A percentile compares a stretch with the other conserved stretches of the same genome.
phyloP scores from a whole-genome alignment of 1,140 invertebrate species.

The Sinella curviseta region DNA sequence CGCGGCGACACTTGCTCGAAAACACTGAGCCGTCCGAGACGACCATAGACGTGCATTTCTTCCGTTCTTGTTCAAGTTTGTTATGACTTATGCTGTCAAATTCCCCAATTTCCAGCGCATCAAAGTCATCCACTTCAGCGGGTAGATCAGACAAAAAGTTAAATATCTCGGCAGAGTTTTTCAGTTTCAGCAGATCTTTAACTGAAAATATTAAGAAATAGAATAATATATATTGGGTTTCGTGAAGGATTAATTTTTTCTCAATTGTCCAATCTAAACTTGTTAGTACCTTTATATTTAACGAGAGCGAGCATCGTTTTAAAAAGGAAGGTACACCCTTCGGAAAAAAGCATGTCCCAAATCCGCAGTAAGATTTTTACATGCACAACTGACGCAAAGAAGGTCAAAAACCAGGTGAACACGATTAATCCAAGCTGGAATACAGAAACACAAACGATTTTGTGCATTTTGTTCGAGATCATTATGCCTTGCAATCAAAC shows the following conservation, averaged over 20 bases:
- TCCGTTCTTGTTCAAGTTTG: slow-evolving; percentile 41
- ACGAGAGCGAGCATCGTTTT: slow-evolving; percentile 93
- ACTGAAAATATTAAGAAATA: slow-evolving; percentile 61
- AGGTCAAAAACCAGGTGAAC: slow-evolving; percentile 94
- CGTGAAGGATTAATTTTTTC: slow-evolving; percentile 21
- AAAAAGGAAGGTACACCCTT: slow-evolving; percentile 95
- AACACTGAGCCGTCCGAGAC: slow-evolving; percentile 37
- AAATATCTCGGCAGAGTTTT: slow-evolving; percentile 95
- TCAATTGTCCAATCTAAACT: slow-evolving; percentile 16
- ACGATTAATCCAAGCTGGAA: slow-evolving; percentile 94
- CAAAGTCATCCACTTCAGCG: slow-evolving; percentile 86
- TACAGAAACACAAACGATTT: slow-evolving; percentile 55
- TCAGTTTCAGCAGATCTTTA: slow-evolving; percentile 73
- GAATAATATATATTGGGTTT: slow-evolving; percentile 20
- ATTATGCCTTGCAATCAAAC: slow-evolving; percentile 82
- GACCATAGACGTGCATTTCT: slow-evolving; percentile 30
- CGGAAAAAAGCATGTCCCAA: slow-evolving; percentile 96
- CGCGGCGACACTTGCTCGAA: slow-evolving; percentile 66
- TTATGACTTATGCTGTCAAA: slow-evolving; percentile 41
- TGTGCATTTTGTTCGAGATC: not conserved
- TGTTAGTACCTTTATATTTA: slow-evolving; percentile 73
- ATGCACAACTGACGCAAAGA: slow-evolving; percentile 98
- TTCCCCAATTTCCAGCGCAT: slow-evolving; percentile 53
- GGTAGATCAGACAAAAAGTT: slow-evolving; percentile 94
- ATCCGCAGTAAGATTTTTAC: slow-evolving; percentile 92